These are phyloP conservation scores for Plodia interpunctella DNA, from an alignment of 1,140 invertebrate genomes.

Conservation along the genomic window DNA sequence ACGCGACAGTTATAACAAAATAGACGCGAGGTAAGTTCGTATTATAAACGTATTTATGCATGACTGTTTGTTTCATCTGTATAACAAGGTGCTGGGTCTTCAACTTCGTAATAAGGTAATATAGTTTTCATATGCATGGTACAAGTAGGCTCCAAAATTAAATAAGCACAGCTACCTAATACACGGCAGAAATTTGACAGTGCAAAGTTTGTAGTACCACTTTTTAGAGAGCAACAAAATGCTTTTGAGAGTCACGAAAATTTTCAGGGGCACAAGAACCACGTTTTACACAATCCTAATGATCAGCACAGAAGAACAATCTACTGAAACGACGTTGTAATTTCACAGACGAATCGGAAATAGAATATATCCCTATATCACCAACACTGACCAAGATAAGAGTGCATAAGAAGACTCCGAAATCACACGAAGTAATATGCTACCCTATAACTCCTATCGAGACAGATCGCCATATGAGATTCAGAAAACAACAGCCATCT, in stretches of 20 bases:
- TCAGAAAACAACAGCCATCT: constrained; percentile 76
- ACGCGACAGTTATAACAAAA: constrained; percentile 45
- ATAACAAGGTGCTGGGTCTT: constrained; percentile 58
- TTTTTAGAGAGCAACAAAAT: constrained; percentile 32
- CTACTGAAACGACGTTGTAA: constrained; percentile 49
- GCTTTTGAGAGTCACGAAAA: constrained; percentile 50
- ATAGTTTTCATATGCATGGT: constrained; percentile 43
- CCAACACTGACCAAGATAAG: constrained; percentile 87
- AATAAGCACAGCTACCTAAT: constrained; percentile 42
- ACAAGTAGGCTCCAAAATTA: constrained; percentile 67
- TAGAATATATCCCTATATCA: constrained; percentile 90
- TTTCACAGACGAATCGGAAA: constrained; percentile 83
- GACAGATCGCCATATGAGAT: constrained; percentile 39
- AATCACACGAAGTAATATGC: constrained; percentile 76
- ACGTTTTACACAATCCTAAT: constrained; percentile 61
- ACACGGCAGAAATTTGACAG: constrained; percentile 29
- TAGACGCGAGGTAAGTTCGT: constrained; percentile 57
- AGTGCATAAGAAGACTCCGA: constrained; percentile 80
- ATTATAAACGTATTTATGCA: constrained; percentile 40
- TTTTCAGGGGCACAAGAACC: constrained; percentile 57
- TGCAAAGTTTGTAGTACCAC: constrained; percentile 47
- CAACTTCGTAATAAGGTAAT: constrained; percentile 52
- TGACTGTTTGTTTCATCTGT: constrained; percentile 29
- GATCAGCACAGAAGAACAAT: constrained; percentile 28
- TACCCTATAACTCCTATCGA: constrained; percentile 77